Evolutionary conservation across 2,797 vertebrate species (phyloP).

Genomic region (Halcyon smyrnensis): DNA sequence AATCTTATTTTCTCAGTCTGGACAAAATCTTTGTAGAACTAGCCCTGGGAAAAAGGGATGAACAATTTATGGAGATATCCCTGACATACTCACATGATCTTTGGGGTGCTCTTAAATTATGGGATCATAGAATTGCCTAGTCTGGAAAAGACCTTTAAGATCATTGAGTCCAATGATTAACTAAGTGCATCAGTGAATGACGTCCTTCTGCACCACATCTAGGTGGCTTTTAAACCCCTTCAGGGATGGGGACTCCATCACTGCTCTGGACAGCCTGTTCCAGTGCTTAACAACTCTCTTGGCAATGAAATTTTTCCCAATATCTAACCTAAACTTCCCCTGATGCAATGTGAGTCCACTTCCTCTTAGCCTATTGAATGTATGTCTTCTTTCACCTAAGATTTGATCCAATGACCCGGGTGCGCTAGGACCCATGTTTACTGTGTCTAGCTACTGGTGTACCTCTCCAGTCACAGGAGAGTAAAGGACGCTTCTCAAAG

Average conservation of each 20-base stretch:
- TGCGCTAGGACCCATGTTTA: background rate
- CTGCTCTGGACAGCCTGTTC: background rate
- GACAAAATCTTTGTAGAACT: background rate
- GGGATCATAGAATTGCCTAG: background rate
- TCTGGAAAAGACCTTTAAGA: background rate
- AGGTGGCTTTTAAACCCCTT: background rate
- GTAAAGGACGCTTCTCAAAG: background rate
- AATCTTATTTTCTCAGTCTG: background rate
- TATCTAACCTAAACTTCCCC: background rate
- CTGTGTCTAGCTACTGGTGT: background rate
- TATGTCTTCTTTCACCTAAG: background rate
- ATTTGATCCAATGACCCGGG: background rate
- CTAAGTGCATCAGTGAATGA: background rate
- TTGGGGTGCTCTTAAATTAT: background rate
- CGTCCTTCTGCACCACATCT: background rate
- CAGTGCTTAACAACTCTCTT: background rate
- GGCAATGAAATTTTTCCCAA: background rate
- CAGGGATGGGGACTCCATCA: background rate
- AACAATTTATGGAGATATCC: background rate
- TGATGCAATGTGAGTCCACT: background rate
- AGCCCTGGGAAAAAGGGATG: background rate
- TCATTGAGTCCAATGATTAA: background rate
- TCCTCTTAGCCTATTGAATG: background rate
- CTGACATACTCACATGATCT: background rate
- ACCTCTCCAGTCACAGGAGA: background rate